Evolutionary conservation across 2,888 invertebrate species (phyloP), one percentile per base, ranked within the genome.

Genomic region (Tipula lateralis): DNA sequence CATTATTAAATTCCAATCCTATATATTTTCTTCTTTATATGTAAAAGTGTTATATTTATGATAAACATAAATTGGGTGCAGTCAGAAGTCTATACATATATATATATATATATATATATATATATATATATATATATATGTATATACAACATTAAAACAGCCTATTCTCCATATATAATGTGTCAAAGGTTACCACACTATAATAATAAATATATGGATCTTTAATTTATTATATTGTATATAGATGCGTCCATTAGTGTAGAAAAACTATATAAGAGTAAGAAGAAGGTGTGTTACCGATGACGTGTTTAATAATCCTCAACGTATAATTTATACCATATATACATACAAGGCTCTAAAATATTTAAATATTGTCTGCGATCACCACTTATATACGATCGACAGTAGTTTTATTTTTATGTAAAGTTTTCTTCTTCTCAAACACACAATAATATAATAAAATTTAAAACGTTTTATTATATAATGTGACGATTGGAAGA

Each of bases 401-500:
- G 6, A 66, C 24, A 66, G 66, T 66, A 24, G 66, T 66, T 66
- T 66, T 44, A n/a, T n/a, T 16, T 44, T 44, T 44, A 7, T 13
- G n/a, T 39, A 39, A 13, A 12, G 44, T 16, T 44, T 9, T 44
- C 44, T 16, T 16, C 44, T 44, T 44, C 44, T 44, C 16, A 44
- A 3, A 9, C 5, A 9, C 19, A 44, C 9, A 36, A 36, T 36
- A 32, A 32, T 32, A 36, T 36, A 36, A 44, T 44, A n/a, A 44
- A 44, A n/a, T 5, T 66, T 39, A 24, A 24, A 66, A 66, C 66
- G 66, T 66, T 66, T 66, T 66, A 66, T 66, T 66, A n/a, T n/a
- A n/a, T n/a, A 66, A 66, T 66, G 24, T 66, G 66, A 66, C 24
- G 66, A 66, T 66, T 66, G 66, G 66, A 66, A 66, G 66, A 66